Evolutionary conservation across 2,113 vertebrate genomes (phyloP).

Genomic region (Gnathonemus longibarbis): DNA sequence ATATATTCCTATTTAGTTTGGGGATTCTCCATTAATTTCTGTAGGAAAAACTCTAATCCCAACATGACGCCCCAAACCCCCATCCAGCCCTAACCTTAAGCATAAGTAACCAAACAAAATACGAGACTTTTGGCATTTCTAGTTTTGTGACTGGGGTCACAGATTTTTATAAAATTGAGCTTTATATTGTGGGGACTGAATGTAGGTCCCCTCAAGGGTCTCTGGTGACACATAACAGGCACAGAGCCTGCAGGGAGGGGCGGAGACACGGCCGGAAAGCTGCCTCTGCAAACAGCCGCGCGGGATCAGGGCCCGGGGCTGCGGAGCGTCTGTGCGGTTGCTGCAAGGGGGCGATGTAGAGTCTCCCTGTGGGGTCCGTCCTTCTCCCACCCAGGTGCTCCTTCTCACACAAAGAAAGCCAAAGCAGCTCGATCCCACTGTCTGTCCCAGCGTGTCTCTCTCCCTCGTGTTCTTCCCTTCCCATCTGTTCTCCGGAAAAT

Average conservation of each 20-base stretch:
- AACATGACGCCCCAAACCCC: too few species aligned
- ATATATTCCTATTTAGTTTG: too few species aligned
- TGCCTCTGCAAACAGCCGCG: background rate
- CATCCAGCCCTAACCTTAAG: too few species aligned
- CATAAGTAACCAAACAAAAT: too few species aligned
- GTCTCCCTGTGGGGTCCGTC: background rate
- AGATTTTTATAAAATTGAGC: too few species aligned
- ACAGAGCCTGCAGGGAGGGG: background rate
- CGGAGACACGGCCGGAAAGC: background rate
- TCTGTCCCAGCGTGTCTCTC: background rate
- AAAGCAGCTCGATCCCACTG: background rate
- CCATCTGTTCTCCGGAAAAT: constrained; percentile 2
- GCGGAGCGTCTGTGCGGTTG: background rate
- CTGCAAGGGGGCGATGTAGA: background rate
- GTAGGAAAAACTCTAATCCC: too few species aligned
- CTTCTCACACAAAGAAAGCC: background rate
- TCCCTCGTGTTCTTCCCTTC: background rate
- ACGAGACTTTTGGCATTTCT: too few species aligned
- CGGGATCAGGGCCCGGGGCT: background rate
- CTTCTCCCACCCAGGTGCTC: background rate
- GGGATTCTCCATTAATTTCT: too few species aligned
- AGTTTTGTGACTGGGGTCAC: too few species aligned
- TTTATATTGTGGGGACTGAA: too few species aligned
- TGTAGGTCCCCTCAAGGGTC: background rate
- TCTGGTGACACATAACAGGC: background rate